Evolutionary conservation across 2,113 vertebrate species (phyloP), one percentile per base, ranked within the genome.

Genomic region (Phylloscopus trochiloides): DNA sequence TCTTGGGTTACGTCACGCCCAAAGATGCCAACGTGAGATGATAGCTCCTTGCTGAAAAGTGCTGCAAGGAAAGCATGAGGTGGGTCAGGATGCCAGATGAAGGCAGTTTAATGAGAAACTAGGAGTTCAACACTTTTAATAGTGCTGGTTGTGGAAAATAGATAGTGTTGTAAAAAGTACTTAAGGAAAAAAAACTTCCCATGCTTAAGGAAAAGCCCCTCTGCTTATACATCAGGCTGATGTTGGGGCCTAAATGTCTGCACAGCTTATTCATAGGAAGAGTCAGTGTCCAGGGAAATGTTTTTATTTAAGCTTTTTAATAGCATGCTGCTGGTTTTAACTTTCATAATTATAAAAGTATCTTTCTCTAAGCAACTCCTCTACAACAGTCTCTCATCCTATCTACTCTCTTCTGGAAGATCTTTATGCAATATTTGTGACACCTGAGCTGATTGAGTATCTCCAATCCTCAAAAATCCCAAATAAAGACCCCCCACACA

Each of bases 21-120:
- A 77, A 50, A 96, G 94, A 97, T 94, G 96, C 97, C 96, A 97
- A 93, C 18, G 52, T 92, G 96, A 96, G 91, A 89, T 47, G 81
- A 87, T 54, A 43, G 38, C 32, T 81, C 92, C 88, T 91, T 72
- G 26, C 86, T 83, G 91, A 94, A 75, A 96, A 86, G 54, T n/a
- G 21, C 80, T 87, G 55, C 93, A 61, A 82, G 91, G 77, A 92
- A 93, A 94, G 8, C 47, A 14, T 10, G 71, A 36, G 43, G 17
- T 25, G 68, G 90, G 92, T 94, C 94, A 93, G 62, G 65, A n/a
- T 74, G 82, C 80, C 68, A 66, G 72, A 77, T 1, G 57, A 94
- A 77, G 82, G 93, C 51, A 73, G 52, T 58, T 59, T 43, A 74
- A 54, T 4, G 2, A 94, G 57, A 92, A 90, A 57, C 28, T 17